A percentile compares a stretch with the other conserved stretches of the same genome.
Conservation (phyloP, 2,888 invertebrate genomes). For the Hirtodrosophila confusa region DNA sequence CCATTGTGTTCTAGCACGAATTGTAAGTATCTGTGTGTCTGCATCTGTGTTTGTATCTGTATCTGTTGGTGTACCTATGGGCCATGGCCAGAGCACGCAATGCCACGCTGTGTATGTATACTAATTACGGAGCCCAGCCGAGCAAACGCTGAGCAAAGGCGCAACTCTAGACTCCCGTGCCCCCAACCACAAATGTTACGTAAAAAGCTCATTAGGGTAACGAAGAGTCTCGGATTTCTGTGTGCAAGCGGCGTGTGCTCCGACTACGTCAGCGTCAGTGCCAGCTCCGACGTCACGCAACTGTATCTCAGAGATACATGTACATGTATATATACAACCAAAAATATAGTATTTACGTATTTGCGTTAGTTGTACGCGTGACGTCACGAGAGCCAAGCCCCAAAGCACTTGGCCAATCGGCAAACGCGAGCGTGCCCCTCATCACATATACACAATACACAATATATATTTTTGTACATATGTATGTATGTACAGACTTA, state of each 20-base stretch:
- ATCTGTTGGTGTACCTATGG: conserved; percentile 24
- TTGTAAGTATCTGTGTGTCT: conserved; percentile 15
- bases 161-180: conserved; percentile 34
- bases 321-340: conserved; percentile 15
- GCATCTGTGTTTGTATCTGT: conserved; percentile 16
- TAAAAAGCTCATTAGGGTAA: conserved; percentile 65
- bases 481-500: not conserved
- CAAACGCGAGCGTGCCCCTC: conserved; percentile 58
- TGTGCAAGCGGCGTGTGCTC: conserved; percentile 8
- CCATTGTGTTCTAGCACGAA: conserved; percentile 9
- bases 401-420: conserved; percentile 75
- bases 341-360: conserved; percentile 6
- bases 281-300: conserved; percentile 32
- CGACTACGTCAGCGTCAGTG: conserved; percentile 51
- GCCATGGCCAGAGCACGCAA: conserved; percentile 58
- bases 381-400: conserved; percentile 81
- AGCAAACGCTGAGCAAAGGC: conserved; percentile 17
- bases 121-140: conserved; percentile 58
- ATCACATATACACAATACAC: conserved; percentile 5
- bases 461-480: conserved; percentile 6
- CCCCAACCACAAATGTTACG: conserved; percentile 36
- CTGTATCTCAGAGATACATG: conserved; percentile 44
- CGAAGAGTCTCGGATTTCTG: conserved; percentile 19
- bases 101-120: conserved; percentile 36
- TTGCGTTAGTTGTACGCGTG: conserved; percentile 48